phyloP scores from a whole-genome alignment of 2,797 vertebrate species.

The Lycodopsis pacificus region DNA sequence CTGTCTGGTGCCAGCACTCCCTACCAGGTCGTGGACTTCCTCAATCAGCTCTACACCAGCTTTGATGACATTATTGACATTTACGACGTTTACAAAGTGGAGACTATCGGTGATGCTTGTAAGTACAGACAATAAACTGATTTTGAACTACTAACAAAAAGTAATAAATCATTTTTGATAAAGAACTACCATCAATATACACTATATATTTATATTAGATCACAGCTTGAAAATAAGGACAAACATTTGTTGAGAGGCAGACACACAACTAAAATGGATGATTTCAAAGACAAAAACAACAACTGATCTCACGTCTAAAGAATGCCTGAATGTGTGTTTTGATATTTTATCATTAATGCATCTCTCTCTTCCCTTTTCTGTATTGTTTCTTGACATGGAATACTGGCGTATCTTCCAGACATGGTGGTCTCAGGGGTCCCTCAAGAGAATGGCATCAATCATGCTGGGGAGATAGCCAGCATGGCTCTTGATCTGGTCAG shows the following conservation, averaged over 20 bases:
- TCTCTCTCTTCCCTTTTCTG: conserved; percentile 21
- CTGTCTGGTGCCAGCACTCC: conserved; percentile 86
- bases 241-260: not conserved
- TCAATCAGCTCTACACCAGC: conserved; percentile 87
- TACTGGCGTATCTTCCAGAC: conserved; percentile 71
- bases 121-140: conserved; percentile 52
- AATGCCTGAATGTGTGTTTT: not conserved
- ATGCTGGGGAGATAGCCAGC: conserved; percentile 85
- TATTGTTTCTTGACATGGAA: conserved; percentile 4
- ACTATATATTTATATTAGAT: not conserved
- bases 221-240: not conserved
- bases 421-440: conserved; percentile 89
- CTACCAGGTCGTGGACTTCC: conserved; percentile 86
- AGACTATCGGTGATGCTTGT: conserved; percentile 88
- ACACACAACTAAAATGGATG: not conserved
- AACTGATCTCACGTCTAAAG: not conserved
- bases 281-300: not conserved
- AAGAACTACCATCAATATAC: not conserved
- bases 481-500: conserved; percentile 85
- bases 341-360: not conserved
- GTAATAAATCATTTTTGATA: not conserved
- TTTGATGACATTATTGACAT: conserved; percentile 88
- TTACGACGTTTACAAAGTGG: conserved; percentile 88
- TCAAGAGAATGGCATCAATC: conserved; percentile 85
- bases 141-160: not conserved